A percentile compares a stretch with the other conserved stretches of the same genome.
Conservation (phyloP, 2,797 vertebrate genomes). For the Alcedo quadribrachys region DNA sequence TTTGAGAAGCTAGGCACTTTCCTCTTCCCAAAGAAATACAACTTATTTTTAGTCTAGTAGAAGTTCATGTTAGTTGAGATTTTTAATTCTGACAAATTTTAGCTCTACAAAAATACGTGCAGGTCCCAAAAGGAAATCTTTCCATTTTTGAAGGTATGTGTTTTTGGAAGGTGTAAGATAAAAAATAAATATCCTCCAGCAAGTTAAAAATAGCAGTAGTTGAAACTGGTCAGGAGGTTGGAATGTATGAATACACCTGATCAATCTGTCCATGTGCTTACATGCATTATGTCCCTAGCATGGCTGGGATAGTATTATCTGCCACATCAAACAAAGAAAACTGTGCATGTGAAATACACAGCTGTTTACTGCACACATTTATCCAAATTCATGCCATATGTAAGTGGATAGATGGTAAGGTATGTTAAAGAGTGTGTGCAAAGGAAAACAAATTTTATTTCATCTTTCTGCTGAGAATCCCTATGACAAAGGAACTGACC, state of each 20-base stretch:
- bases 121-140: neutral
- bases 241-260: neutral
- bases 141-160: neutral
- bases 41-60: neutral
- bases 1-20: neutral
- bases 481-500: neutral
- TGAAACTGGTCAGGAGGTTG: neutral
- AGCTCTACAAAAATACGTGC: neutral
- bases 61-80: neutral
- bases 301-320: no score
- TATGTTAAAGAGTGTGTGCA: neutral
- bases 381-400: neutral
- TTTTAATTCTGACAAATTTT: neutral
- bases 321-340: no score
- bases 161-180: slow-evolving; percentile 1
- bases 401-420: fast-evolving
- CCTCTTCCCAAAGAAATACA: neutral
- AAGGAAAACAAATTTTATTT: neutral
- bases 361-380: neutral
- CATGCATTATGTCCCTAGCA: no score
- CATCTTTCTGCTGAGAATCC: neutral
- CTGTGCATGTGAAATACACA: neutral
- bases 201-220: neutral
- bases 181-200: neutral
- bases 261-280: no score